Conservation (phyloP, 2,113 vertebrate genomes). For the Eleginops maclovinus region DNA sequence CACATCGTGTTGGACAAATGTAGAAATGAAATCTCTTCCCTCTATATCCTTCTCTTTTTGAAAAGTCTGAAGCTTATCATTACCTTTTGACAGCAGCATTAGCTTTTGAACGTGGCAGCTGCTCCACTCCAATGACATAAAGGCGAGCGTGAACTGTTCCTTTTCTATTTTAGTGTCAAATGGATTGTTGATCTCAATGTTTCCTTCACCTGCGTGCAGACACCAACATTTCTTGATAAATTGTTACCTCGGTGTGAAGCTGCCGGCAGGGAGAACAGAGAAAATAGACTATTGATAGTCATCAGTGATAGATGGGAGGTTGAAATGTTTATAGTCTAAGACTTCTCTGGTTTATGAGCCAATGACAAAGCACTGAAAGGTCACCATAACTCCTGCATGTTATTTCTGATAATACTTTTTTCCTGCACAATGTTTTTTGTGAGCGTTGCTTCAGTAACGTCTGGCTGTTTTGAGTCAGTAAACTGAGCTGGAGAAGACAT, state of each 20-base stretch:
- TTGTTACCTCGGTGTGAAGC: slow-evolving; percentile 30
- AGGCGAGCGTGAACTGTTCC: neutral
- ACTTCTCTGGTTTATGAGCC: slow-evolving; percentile 38
- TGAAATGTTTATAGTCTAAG: slow-evolving; percentile 23
- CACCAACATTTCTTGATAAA: slow-evolving; percentile 24
- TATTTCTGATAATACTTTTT: slow-evolving; percentile 2
- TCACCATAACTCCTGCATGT: slow-evolving; percentile 19
- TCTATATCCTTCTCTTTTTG: neutral
- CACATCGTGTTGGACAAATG: neutral
- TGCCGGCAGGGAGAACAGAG: neutral
- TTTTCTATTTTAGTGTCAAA: neutral
- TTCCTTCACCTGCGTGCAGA: slow-evolving; percentile 11
- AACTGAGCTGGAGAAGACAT: neutral
- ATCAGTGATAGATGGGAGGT: slow-evolving; percentile 23
- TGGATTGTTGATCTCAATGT: neutral
- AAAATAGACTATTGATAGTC: neutral
- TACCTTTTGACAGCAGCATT: slow-evolving; percentile 37
- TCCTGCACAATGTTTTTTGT: neutral
- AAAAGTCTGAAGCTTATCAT: slow-evolving; percentile 15
- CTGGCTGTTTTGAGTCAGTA: neutral
- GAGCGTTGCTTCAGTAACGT: slow-evolving; percentile 10
- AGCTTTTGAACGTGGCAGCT: slow-evolving; percentile 45
- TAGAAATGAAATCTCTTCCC: neutral
- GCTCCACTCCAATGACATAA: neutral
- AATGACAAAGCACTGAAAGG: slow-evolving; percentile 23